Evolutionary conservation across 2,888 invertebrate genomes (phyloP).

Genomic region (Dascillus cervinus): DNA sequence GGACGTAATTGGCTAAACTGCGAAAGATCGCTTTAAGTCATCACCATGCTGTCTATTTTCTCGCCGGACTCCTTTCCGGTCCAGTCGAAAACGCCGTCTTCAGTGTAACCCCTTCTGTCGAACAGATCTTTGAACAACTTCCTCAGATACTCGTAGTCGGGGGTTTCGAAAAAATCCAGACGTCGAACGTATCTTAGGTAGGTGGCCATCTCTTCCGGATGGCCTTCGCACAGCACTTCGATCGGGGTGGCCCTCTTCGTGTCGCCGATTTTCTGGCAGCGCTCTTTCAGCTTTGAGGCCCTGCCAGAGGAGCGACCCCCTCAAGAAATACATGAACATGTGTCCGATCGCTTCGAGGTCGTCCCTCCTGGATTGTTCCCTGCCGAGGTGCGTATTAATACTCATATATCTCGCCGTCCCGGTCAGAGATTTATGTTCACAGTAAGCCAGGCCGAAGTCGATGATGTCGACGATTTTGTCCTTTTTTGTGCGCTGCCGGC

Average conservation of each 20-base stretch:
- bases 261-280: constrained; percentile 99
- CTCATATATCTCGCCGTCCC: constrained; percentile 99
- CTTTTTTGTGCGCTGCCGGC: constrained; percentile 92
- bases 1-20: too few relatives aligned
- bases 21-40: too few relatives aligned
- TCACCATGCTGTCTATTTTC: too few relatives aligned
- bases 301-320: constrained; percentile 99
- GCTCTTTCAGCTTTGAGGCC: constrained; percentile 99
- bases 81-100: constrained; percentile 94
- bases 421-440: constrained; percentile 99
- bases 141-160: constrained; percentile 97
- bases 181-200: constrained; percentile 94
- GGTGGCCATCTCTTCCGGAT: constrained; percentile 94
- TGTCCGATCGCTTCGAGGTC: constrained; percentile 99
- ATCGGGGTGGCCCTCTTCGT: constrained; percentile 98
- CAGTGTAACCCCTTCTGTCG: constrained; percentile 77
- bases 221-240: too few relatives aligned
- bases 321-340: constrained; percentile 99
- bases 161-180: constrained; percentile 99
- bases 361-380: constrained; percentile 99
- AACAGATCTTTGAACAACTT: constrained; percentile 91
- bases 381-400: constrained; percentile 99
- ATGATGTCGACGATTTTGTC: constrained; percentile 99
- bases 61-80: constrained; percentile 60
- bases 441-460: constrained; percentile 99